Conservation (phyloP, 1,140 invertebrate genomes). For the Acromyrmex charruanus region DNA sequence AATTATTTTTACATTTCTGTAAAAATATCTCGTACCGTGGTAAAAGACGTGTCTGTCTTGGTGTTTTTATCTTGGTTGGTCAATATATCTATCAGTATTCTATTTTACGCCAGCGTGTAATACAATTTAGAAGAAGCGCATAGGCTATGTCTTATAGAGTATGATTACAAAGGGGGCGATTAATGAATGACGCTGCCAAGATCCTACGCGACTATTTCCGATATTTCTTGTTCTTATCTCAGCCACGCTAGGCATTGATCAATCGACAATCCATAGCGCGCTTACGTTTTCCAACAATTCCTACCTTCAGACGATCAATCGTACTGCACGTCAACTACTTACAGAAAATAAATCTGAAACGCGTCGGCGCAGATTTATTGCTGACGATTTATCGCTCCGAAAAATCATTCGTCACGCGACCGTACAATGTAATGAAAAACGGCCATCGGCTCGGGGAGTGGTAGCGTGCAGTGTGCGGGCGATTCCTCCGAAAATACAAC, state of each 20-base stretch:
- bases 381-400: conserved; percentile 57
- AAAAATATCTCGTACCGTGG: background rate
- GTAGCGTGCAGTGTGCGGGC: background rate
- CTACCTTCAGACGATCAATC: conserved; percentile 51
- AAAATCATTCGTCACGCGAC: conserved; percentile 61
- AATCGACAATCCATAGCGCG: conserved; percentile 53
- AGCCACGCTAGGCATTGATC: conserved; percentile 36
- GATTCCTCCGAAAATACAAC: conserved; percentile 48
- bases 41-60: background rate
- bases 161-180: conserved; percentile 43
- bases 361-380: conserved; percentile 62
- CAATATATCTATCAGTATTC: conserved; percentile 37
- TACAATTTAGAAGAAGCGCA: conserved; percentile 14
- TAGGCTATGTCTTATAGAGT: conserved; percentile 5
- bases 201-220: conserved; percentile 29
- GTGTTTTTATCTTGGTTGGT: background rate
- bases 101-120: conserved; percentile 26
- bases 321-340: conserved; percentile 57
- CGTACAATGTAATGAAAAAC: conserved; percentile 57
- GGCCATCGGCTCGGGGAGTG: background rate
- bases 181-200: conserved; percentile 37
- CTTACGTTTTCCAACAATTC: conserved; percentile 58
- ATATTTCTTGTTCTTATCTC: conserved; percentile 58
- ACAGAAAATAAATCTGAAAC: conserved; percentile 64
- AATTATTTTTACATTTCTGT: conserved; percentile 4